Conservation (phyloP, 2,797 vertebrate genomes). For the Astyanax mexicanus region DNA sequence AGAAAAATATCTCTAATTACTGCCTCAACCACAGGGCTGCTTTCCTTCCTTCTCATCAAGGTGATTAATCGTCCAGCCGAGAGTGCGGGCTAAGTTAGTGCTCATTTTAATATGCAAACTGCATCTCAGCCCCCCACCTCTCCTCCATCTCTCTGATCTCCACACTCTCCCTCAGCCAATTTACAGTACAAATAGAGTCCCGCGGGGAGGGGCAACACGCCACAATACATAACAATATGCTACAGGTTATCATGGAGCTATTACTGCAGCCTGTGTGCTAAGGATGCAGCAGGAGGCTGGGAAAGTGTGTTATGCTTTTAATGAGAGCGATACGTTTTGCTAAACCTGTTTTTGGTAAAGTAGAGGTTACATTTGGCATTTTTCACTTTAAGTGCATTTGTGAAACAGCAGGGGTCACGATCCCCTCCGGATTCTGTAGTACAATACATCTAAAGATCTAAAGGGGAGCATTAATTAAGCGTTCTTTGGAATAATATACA, state of each 20-base stretch:
- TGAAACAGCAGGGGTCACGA: conserved; percentile 21
- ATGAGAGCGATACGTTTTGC: conserved; percentile 56
- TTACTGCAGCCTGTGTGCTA: conserved; percentile 9
- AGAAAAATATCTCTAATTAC: conserved; percentile 69
- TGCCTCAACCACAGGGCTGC: conserved; percentile 55
- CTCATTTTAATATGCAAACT: conserved; percentile 63
- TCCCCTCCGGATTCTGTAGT: conserved; percentile 1
- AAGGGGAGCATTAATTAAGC: conserved; percentile 26
- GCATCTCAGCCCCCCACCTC: neutral
- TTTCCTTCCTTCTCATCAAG: conserved; percentile 55
- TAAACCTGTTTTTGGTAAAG: conserved; percentile 36
- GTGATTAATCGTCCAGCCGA: conserved; percentile 65
- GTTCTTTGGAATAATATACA: conserved; percentile 8
- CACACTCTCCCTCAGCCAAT: conserved; percentile 59
- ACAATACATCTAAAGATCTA: conserved; percentile 4
- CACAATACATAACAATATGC: conserved; percentile 49
- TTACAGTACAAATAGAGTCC: conserved; percentile 63
- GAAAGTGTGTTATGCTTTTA: conserved; percentile 33
- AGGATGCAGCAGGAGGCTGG: conserved; percentile 29
- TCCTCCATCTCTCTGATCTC: neutral
- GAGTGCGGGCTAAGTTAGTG: conserved; percentile 59
- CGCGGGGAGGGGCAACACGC: conserved; percentile 55
- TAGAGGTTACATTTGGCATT: conserved; percentile 18
- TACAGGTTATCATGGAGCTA: conserved; percentile 49
- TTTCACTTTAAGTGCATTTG: conserved; percentile 45